Evolutionary conservation across 2,113 vertebrate genomes (phyloP), one percentile per base, ranked within the genome.

Genomic region (Zingel zingel): DNA sequence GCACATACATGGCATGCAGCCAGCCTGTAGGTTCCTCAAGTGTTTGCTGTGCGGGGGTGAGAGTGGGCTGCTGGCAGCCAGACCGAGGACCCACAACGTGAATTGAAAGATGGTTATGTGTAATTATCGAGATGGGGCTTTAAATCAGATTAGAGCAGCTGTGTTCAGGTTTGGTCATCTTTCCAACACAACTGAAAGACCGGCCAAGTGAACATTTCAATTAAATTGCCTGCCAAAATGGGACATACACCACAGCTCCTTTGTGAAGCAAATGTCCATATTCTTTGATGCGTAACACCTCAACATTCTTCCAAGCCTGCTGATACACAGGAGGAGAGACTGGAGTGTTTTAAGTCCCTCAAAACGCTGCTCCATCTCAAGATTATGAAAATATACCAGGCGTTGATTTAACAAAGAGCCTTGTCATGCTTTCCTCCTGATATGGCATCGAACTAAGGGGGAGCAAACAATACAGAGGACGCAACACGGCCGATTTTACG

Each of bases 61-160:
- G 47, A 77, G 63, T 36, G 64, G 61, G 63, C 68, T 64, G 74
- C 59, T 79, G 73, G 56, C 63, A 53, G 58, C 45, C 57, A 67
- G 12, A 63, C 54, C 9, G 23, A 74, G 47, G 59, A 66, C 58
- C 63, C 47, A 56, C 69, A 39, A 43, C n/a, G 13, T 77, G 59
- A 72, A 81, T 0, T 2, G 27, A 84, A 80, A 62, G 58, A 76
- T 33, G 36, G 11, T 74, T 83, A 72, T 69, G 48, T 56, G 77
- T 70, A 82, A 87, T 87, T 86, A 89, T 64, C 3, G 33, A 77
- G 78, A 89, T 77, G 61, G 59, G 66, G 62, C 71, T 85, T 83
- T 77, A 77, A 82, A 83, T 87, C 72, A 68, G 65, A 87, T 86
- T 70, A 85, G 71, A 73, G 63, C 50, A 5, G 39, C 33, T 67